Conservation (phyloP, 2,888 invertebrate species). For the Thysanoteuthis rhombus region DNA sequence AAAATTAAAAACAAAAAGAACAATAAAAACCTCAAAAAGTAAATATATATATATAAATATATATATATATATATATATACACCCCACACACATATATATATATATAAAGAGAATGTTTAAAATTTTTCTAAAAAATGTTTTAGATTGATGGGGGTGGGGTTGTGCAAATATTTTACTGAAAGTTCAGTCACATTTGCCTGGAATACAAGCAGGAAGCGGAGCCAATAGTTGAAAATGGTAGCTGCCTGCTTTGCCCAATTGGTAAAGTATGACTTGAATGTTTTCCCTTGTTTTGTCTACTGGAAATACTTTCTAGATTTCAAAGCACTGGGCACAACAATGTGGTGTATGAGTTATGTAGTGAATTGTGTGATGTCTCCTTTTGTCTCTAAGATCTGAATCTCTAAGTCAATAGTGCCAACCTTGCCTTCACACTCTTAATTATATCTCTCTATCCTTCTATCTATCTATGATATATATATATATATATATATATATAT, state of each 20-base stretch:
- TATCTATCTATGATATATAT: not conserved
- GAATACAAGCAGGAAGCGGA: not conserved
- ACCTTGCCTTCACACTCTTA: slow-evolving; percentile 26
- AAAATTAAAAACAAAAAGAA: not conserved
- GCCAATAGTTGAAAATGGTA: not conserved
- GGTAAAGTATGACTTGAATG: not conserved
- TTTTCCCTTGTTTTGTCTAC: not conserved
- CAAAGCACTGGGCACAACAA: slow-evolving; percentile 12
- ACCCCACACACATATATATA: not conserved
- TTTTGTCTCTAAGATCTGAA: not conserved
- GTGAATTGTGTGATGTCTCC: not conserved
- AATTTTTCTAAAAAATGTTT: not conserved
- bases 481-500: slow-evolving; percentile 12
- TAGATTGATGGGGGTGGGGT: not conserved
- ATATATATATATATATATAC: not conserved
- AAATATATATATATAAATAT: not conserved
- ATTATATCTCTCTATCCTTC: not conserved
- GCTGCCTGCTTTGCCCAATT: not conserved
- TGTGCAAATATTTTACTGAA: not conserved
- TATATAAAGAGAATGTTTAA: no score
- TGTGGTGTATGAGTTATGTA: not conserved
- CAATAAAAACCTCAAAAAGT: not conserved
- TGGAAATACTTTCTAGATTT: not conserved
- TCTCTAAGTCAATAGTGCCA: slow-evolving; percentile 21
- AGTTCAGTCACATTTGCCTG: not conserved